Percentiles rank a stretch among this genome's conserved stretches.
phyloP scores from a whole-genome alignment of 2,797 vertebrate genomes.

The Hafferia zeledoni region DNA sequence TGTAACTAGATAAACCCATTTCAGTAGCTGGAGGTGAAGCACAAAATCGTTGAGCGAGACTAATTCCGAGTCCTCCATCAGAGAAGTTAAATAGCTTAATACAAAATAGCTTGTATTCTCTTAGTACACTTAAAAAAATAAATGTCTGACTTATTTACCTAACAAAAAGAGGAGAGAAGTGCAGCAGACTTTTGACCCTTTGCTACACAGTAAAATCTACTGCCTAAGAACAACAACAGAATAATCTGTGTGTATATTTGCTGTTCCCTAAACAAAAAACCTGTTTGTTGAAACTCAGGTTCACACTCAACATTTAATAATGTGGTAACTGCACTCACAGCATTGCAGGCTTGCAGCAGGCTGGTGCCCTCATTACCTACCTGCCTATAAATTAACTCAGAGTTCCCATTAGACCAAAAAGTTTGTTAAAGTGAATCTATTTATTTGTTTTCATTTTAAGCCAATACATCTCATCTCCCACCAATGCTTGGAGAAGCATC shows the following conservation, averaged over 20 bases:
- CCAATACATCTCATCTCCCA: fast-evolving
- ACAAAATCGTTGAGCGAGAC: neutral
- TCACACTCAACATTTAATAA: neutral
- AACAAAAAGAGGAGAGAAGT: neutral
- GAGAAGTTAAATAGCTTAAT: neutral
- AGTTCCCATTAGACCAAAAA: neutral
- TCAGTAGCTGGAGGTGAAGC: neutral
- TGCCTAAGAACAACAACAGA: neutral
- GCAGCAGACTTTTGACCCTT: neutral
- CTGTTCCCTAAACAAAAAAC: neutral
- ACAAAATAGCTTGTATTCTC: neutral
- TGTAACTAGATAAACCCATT: neutral
- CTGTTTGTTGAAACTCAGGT: neutral
- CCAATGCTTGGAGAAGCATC: neutral
- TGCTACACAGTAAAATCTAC: neutral
- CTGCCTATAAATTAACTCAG: neutral
- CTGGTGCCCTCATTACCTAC: neutral
- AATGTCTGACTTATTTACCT: neutral
- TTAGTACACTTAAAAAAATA: neutral
- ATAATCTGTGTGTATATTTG: neutral
- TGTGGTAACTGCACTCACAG: fast-evolving
- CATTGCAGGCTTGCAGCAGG: neutral
- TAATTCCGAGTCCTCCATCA: neutral
- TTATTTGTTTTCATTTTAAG: neutral
- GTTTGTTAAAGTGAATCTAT: no score